phyloP scores from a whole-genome alignment of 1,140 invertebrate genomes.

The Papilio helenus region DNA sequence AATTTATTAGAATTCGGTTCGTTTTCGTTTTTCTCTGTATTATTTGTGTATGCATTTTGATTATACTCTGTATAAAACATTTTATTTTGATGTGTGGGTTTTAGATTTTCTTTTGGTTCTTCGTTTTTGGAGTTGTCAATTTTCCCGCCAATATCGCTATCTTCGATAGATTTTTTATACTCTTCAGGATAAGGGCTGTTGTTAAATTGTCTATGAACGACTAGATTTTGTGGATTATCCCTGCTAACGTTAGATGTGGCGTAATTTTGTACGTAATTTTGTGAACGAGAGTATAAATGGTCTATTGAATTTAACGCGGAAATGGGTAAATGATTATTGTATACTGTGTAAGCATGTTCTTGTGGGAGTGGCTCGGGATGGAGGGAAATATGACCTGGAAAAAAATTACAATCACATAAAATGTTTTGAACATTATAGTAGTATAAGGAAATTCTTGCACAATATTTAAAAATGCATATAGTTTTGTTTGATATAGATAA shows the following conservation, averaged over 20 bases:
- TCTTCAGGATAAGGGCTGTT: conserved; percentile 60
- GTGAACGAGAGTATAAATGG: conserved; percentile 58
- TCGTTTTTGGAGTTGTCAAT: conserved; percentile 55
- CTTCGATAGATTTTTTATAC: conserved; percentile 59
- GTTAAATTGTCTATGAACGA: conserved; percentile 68
- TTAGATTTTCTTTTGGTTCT: conserved; percentile 73
- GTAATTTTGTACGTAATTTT: conserved; percentile 66
- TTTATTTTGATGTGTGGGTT: conserved; percentile 69
- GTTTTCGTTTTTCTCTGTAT: conserved; percentile 63
- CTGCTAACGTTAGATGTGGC: conserved; percentile 45
- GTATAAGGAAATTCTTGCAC: background rate
- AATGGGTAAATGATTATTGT: conserved; percentile 62
- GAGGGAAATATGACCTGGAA: conserved; percentile 59
- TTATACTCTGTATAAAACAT: conserved; percentile 56
- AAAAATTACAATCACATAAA: conserved; percentile 25
- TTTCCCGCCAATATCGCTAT: conserved; percentile 46
- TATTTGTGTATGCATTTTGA: conserved; percentile 41
- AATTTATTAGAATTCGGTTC: conserved; percentile 58
- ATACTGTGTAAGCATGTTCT: conserved; percentile 61
- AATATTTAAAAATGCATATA: background rate
- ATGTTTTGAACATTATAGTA: background rate
- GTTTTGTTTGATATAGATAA: background rate
- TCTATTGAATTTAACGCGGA: conserved; percentile 67
- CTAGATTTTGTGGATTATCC: conserved; percentile 75
- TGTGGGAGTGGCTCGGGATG: conserved; percentile 52